Evolutionary conservation across 2,797 vertebrate species (phyloP), one percentile per base, ranked within the genome.

Genomic region (Protosalanx chinensis): DNA sequence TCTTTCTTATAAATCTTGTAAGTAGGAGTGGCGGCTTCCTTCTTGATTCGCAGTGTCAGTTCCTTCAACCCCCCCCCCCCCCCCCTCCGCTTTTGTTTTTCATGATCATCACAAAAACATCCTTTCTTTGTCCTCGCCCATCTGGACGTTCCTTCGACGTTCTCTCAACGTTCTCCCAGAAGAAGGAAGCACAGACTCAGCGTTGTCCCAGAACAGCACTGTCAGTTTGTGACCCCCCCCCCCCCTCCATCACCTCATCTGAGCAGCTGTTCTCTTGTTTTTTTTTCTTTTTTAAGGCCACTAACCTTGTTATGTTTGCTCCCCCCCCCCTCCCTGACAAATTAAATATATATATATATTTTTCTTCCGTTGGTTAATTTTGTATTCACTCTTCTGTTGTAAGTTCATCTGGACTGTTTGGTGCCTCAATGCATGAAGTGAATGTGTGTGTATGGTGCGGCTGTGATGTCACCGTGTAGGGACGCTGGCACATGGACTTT

Each of bases 1-100:
- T 94, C 95, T 98, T 97, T 98, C 95, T 97, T 98, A 97, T 96
- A 98, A 98, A 96, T 98, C 96, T 96, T 97, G 96, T 98, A 98
- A 98, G 96, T 98, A 96, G 96, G 96, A 97, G 94, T 90, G 91
- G 94, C 95, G 96, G 95, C 94, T 95, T 95, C 92, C 93, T 91
- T 85, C 85, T 93, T 97, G 93, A 95, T 95, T 96, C 94, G 93
- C 94, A 76, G 83, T 13, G 7, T 94, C 90, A 92, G 94, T 94
- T 94, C 90, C 92, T 93, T 90, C 88, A 82, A 84, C 41, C 10
- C 41, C 41, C 41, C 41, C 10, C 41, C 41, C 0, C 41, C 10
- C 41, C 41, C 41, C 7, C 93, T 89, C 84, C 87, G 87, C 88
- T 92, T 90, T 88, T 92, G 92, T 92, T 93, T 76, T 71, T 81